Evolutionary conservation across 2,113 vertebrate genomes (phyloP).

Genomic region (Melanostigma gelatinosum): DNA sequence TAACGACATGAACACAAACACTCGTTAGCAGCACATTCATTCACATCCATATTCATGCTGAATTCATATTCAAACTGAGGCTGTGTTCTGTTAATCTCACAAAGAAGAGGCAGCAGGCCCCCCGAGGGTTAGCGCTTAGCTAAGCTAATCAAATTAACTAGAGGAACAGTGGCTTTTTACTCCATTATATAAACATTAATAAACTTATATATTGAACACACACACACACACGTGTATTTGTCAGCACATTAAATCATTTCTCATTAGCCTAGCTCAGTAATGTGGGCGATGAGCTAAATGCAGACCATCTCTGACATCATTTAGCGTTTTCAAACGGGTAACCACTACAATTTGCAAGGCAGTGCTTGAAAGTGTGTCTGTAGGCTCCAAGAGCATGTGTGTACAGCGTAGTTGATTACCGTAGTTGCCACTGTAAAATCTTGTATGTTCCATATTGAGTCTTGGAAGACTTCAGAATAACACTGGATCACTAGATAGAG

Average conservation of each 20-base stretch:
- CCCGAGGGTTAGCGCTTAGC: slow-evolving; percentile 76
- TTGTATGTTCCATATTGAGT: too few species aligned
- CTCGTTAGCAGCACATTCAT: slow-evolving; percentile 68
- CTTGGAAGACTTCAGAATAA: too few species aligned
- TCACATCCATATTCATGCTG: slow-evolving; percentile 73
- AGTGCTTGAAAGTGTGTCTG: slow-evolving; percentile 34
- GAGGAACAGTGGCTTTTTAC: slow-evolving; percentile 62
- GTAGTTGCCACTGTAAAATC: too few species aligned
- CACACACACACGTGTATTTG: slow-evolving; percentile 23
- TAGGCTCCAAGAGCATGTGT: slow-evolving; percentile 1
- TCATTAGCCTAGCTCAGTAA: slow-evolving; percentile 63
- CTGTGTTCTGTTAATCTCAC: slow-evolving; percentile 75
- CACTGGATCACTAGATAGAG: too few species aligned
- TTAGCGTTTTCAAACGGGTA: slow-evolving; percentile 44
- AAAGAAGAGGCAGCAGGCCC: slow-evolving; percentile 64
- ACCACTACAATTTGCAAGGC: slow-evolving; percentile 37
- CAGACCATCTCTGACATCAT: slow-evolving; percentile 44
- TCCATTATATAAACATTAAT: slow-evolving; percentile 70
- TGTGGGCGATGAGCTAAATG: slow-evolving; percentile 50
- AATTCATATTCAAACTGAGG: slow-evolving; percentile 73
- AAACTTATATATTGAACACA: slow-evolving; percentile 50
- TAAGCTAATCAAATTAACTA: slow-evolving; percentile 78
- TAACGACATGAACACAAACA: slow-evolving; percentile 60
- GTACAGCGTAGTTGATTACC: too few species aligned
- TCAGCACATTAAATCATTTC: slow-evolving; percentile 62